A percentile compares a stretch with the other conserved stretches of the same genome.
Evolutionary conservation across 2,113 vertebrate species (phyloP).

Genomic region (Circaetus gallicus): DNA sequence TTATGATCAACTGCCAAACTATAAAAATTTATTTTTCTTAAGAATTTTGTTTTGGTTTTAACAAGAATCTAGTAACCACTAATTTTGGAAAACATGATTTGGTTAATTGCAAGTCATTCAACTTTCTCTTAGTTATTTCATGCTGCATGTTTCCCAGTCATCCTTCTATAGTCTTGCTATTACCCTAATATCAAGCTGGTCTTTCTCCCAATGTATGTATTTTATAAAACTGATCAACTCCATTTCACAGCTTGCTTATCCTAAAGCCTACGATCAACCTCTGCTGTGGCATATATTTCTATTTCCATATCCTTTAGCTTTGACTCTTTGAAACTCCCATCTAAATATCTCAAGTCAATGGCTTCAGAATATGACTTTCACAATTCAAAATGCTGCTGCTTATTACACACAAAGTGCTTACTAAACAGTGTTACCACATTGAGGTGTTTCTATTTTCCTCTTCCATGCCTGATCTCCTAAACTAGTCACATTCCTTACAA

Average conservation of each 20-base stretch:
- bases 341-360: neutral
- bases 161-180: neutral
- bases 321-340: neutral
- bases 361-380: neutral
- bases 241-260: neutral
- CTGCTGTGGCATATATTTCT: neutral
- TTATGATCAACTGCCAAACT: neutral
- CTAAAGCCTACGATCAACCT: neutral
- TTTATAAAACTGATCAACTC: neutral
- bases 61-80: neutral
- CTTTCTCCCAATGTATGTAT: neutral
- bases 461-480: neutral
- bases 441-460: neutral
- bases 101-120: neutral
- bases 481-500: neutral
- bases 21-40: neutral
- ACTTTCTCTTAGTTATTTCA: neutral
- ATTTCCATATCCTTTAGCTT: neutral
- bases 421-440: neutral
- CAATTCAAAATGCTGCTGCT: neutral
- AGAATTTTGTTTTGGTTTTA: neutral
- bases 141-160: neutral
- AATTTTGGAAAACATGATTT: neutral
- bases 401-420: neutral
- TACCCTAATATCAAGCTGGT: neutral